Evolutionary conservation across 1,140 invertebrate species (phyloP).

Genomic region (Drosophila tani): DNA sequence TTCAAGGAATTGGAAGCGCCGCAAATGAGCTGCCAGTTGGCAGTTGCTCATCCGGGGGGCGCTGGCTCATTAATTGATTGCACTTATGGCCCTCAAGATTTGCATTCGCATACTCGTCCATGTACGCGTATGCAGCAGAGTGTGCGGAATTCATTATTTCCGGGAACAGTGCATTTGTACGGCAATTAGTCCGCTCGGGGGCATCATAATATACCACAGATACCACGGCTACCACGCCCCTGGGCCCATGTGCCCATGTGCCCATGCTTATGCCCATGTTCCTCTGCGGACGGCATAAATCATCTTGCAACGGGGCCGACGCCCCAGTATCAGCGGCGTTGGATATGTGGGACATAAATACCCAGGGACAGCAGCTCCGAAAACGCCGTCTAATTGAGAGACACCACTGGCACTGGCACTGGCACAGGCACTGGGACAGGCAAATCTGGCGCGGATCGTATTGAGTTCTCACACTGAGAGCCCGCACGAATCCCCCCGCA

Average conservation of each 20-base stretch:
- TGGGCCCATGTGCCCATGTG: slow-evolving; percentile 48
- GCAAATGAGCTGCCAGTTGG: slow-evolving; percentile 79
- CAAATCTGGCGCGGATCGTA: slow-evolving; percentile 44
- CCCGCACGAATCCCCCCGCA: slow-evolving; percentile 39
- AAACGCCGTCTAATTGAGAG: slow-evolving; percentile 77
- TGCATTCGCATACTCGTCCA: slow-evolving; percentile 45
- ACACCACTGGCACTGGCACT: slow-evolving; percentile 47
- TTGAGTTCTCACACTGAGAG: slow-evolving; percentile 52
- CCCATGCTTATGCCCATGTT: slow-evolving; percentile 65
- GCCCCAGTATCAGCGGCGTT: slow-evolving; percentile 45
- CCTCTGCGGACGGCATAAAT: slow-evolving; percentile 74
- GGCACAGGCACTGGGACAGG: slow-evolving; percentile 28
- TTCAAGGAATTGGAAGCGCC: slow-evolving; percentile 83
- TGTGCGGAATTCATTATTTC: slow-evolving; percentile 81
- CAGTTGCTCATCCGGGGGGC: slow-evolving; percentile 52
- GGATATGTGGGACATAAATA: slow-evolving; percentile 57
- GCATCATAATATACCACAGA: slow-evolving; percentile 57
- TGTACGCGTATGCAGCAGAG: slow-evolving; percentile 22
- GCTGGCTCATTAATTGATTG: slow-evolving; percentile 74
- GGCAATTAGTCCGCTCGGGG: slow-evolving; percentile 79
- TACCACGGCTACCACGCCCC: slow-evolving; percentile 20
- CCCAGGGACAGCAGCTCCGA: slow-evolving; percentile 45
- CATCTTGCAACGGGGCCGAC: slow-evolving; percentile 61
- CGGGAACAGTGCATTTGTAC: slow-evolving; percentile 84
- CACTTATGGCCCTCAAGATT: slow-evolving; percentile 70